phyloP scores from a whole-genome alignment of 2,888 invertebrate species.

The Gymnocheta viridis region DNA sequence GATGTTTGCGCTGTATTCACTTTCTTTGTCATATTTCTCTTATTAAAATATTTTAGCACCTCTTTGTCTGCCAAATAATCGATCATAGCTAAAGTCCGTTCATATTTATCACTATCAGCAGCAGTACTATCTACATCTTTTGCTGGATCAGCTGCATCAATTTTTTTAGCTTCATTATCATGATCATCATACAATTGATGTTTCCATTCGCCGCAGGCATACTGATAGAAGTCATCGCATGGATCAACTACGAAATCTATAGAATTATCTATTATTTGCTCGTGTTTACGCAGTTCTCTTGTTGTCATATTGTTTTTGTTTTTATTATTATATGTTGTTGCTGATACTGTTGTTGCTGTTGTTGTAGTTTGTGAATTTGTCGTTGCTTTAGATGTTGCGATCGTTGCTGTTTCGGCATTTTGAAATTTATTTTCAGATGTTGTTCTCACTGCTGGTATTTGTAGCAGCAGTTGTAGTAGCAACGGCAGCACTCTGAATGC shows the following conservation, averaged over 20 bases:
- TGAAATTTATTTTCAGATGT: slow-evolving; percentile 44
- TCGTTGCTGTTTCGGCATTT: slow-evolving; percentile 51
- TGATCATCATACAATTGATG: slow-evolving; percentile 31
- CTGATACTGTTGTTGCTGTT: slow-evolving; percentile 11
- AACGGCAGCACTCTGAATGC: slow-evolving; percentile 64
- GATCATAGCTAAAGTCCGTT: slow-evolving; percentile 61
- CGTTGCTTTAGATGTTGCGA: slow-evolving; percentile 24
- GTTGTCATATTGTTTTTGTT: slow-evolving; percentile 54
- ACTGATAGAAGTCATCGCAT: slow-evolving; percentile 68
- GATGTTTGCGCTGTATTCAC: slow-evolving; percentile 25
- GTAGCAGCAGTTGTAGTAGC: slow-evolving; percentile 56
- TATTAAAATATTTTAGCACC: slow-evolving; percentile 52
- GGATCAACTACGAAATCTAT: slow-evolving; percentile 66
- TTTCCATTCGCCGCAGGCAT: slow-evolving; percentile 66
- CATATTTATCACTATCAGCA: slow-evolving; percentile 33
- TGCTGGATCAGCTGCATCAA: neutral
- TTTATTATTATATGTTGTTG: slow-evolving; percentile 43
- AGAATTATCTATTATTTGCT: slow-evolving; percentile 66
- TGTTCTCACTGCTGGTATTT: slow-evolving; percentile 57
- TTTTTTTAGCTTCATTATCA: neutral
- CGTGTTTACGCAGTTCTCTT: slow-evolving; percentile 56
- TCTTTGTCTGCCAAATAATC: slow-evolving; percentile 64
- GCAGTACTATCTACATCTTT: neutral
- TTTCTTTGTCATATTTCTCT: slow-evolving; percentile 53
- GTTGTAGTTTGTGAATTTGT: slow-evolving; percentile 11